Evolutionary conservation across 2,113 vertebrate species (phyloP).

Genomic region (human): GRCh38 chr19:50640501-50641000

Average conservation of each 20-base stretch:
- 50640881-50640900: not conserved
- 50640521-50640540: not conserved
- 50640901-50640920: not conserved
- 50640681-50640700: too few relatives aligned
- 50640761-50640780: too few relatives aligned
- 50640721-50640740: too few relatives aligned
- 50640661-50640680: too few relatives aligned
- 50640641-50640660: too few relatives aligned
- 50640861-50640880: not conserved
- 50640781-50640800: too few relatives aligned
- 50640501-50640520: not conserved
- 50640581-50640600: not conserved
- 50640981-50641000: too few relatives aligned
- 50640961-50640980: not conserved
- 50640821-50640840: too few relatives aligned
- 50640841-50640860: not conserved
- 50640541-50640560: not conserved
- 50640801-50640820: too few relatives aligned
- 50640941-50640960: not conserved
- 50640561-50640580: not conserved
- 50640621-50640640: not conserved
- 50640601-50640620: not conserved
- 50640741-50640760: too few relatives aligned
- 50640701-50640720: too few relatives aligned
- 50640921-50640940: not conserved